Base-by-base conservation (phyloP, 1,140 invertebrate species). In the Reticulitermes speratus region DNA sequence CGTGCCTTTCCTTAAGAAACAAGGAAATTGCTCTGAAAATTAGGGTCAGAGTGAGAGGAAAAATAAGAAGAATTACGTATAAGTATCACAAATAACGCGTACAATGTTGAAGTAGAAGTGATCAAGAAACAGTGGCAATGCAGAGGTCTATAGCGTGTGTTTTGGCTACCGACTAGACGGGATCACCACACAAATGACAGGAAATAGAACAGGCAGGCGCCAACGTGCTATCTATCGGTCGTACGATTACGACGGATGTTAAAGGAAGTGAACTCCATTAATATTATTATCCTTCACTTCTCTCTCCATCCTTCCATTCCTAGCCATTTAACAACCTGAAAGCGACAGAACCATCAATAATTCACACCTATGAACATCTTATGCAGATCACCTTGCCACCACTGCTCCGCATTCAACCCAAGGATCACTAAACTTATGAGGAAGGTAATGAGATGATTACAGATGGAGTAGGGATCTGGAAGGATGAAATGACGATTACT, bases 341-440 rank as follows among this genome's bases (percentile, higher is more conserved):
- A 75, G 65, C 65, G n/a, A 75, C 65, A 25, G n/a, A 75, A 75
- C 65, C n/a, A 75, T 75, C 65, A 75, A 75, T 75, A 75, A 75
- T 75, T 75, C 65, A 75, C 65, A 75, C 65, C 65, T 75, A 75
- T 75, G 65, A 65, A 19, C 59, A n/a, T 23, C 19, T 65, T 65
- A 65, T 65, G 59, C 59, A 65, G 59, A 75, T 75, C 65, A 75
- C 8, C 65, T 30, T 14, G 3, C 25, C n/a, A 25, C 55, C 55
- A 14, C 65, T 2, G n/a, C 14, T 75, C 30, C 65, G n/a, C n/a
- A 75, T 75, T 75, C 65, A 75, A 30, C 25, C 9, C 25, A 11
- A 30, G 65, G 16, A 30, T 30, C 9, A 19, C 52, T 16, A 21
- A 16, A 5, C 3, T 55, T 16, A 21, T 55, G 52, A 55, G 11